phyloP scores from a whole-genome alignment of 2,113 vertebrate genomes.

The Triplophysa tibetana region DNA sequence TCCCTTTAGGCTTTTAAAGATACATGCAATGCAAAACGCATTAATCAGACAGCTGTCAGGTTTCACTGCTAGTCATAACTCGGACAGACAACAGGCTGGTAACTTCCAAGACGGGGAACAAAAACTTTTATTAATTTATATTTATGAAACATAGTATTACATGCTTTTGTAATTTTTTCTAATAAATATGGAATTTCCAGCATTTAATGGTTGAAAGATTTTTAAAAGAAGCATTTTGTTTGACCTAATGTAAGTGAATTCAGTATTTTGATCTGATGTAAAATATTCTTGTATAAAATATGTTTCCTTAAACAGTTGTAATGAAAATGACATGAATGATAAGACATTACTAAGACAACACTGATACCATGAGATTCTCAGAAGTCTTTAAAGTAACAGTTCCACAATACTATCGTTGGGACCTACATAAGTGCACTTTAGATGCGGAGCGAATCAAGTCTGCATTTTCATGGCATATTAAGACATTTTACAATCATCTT shows the following conservation, averaged over 20 bases:
- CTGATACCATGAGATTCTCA: not conserved
- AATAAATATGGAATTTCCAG: conserved; percentile 28
- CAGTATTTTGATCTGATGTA: not conserved
- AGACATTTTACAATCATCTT: conserved; percentile 86
- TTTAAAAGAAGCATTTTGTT: not conserved
- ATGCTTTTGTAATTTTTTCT: not conserved
- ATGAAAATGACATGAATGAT: not conserved
- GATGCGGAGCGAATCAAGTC: not conserved
- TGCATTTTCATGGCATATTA: conserved; percentile 55
- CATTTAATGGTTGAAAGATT: no score
- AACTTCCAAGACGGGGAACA: not conserved
- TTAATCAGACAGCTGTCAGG: not conserved
- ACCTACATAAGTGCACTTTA: not conserved
- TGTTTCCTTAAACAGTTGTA: conserved; percentile 24
- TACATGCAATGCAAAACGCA: not conserved
- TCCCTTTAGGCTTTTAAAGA: no score
- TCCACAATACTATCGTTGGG: not conserved
- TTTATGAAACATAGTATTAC: not conserved
- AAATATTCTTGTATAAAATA: not conserved
- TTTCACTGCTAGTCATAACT: not conserved
- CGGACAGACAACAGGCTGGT: not conserved
- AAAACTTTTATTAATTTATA: not conserved
- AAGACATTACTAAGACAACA: not conserved
- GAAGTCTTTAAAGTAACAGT: not conserved
- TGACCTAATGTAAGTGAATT: not conserved